These are phyloP conservation scores for Thereva nobilitata DNA, from an alignment of 2,888 invertebrate genomes.

Conservation along the genomic window DNA sequence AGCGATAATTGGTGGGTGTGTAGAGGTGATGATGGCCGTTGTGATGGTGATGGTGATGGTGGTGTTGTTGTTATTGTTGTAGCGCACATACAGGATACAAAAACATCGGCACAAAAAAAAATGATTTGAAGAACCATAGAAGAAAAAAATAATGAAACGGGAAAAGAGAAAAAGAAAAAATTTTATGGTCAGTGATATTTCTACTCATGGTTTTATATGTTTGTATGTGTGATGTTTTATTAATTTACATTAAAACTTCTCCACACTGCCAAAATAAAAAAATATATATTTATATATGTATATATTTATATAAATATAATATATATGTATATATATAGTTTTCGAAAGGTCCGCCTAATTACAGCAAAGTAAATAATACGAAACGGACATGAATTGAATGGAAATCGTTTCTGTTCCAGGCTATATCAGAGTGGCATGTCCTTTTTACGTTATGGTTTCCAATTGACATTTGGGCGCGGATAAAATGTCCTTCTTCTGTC, in stretches of 20 bases:
- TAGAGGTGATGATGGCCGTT: too few species aligned
- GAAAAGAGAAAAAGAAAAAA: constrained; percentile 12
- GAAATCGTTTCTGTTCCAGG: constrained; percentile 3
- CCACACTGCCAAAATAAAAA: background rate
- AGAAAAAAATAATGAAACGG: constrained; percentile 4
- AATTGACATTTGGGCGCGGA: too few species aligned
- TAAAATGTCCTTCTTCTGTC: too few species aligned
- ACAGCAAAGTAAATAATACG: constrained; percentile 34
- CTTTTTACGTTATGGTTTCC: too few species aligned
- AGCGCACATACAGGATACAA: too few species aligned
- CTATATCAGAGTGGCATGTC: background rate
- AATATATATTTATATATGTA: too few species aligned
- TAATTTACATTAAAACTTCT: constrained; percentile 21
- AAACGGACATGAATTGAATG: constrained; percentile 26
- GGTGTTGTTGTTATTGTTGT: too few species aligned
- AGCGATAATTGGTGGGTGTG: background rate
- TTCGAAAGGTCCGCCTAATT: constrained; percentile 39
- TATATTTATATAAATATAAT: too few species aligned
- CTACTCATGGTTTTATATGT: constrained; percentile 11
- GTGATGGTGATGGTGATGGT: too few species aligned
- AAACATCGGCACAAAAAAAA: background rate
- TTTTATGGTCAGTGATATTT: constrained; percentile 38
- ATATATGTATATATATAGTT: too few species aligned
- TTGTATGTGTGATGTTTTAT: constrained; percentile 27
- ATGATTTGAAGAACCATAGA: constrained; percentile 22